Conservation (phyloP, 2,888 invertebrate genomes). For the Eupithecia insigniata region DNA sequence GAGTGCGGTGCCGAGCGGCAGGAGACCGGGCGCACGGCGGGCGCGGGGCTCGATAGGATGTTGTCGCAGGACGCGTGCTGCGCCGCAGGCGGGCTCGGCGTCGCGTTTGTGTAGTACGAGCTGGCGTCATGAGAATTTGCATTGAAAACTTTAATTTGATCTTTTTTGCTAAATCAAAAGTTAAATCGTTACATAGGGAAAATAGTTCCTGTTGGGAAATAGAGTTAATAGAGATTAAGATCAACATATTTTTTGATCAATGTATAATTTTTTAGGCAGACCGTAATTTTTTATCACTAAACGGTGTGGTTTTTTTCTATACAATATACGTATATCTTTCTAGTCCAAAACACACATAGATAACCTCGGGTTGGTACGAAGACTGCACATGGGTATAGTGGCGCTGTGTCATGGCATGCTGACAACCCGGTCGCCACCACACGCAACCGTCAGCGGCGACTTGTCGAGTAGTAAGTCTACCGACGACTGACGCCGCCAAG, state of each 20-base stretch:
- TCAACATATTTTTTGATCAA: neutral
- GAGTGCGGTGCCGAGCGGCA: conserved; percentile 80
- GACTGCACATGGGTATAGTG: too few species aligned
- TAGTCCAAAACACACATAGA: too few species aligned
- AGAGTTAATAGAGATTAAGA: neutral
- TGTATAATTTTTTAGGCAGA: neutral
- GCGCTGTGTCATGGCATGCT: too few species aligned
- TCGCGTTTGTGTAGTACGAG: conserved; percentile 86
- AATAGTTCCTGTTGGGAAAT: neutral
- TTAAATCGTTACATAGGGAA: too few species aligned
- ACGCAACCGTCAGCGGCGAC: conserved; percentile 72
- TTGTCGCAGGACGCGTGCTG: conserved; percentile 80
- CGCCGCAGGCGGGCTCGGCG: conserved; percentile 83
- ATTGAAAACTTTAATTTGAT: neutral
- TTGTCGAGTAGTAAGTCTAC: conserved; percentile 85
- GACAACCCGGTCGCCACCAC: conserved; percentile 65
- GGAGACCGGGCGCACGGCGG: conserved; percentile 67
- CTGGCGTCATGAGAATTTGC: conserved; percentile 48
- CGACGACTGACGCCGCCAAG: conserved; percentile 83
- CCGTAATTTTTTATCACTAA: neutral
- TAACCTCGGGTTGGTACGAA: too few species aligned
- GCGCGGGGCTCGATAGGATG: conserved; percentile 70
- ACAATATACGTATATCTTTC: neutral
- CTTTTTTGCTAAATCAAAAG: neutral
- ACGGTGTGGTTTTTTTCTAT: neutral